Evolutionary conservation across 2,797 vertebrate species (phyloP), one percentile per base, ranked within the genome.

Genomic region (Tangara arthus): DNA sequence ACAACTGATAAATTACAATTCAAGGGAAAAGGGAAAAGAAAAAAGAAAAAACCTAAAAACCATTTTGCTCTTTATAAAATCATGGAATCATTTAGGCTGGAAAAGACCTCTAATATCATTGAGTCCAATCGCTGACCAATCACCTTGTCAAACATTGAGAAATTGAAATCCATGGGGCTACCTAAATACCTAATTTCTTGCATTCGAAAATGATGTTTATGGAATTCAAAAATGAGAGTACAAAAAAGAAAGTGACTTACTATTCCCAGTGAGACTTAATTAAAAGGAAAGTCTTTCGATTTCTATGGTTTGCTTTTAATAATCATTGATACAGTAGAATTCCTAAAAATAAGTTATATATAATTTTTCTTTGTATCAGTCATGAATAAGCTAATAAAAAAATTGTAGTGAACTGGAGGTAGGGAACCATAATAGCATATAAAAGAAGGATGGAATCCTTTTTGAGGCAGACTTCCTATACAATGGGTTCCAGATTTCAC

Each of bases 241-340:
- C 8, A 26, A 39, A 52, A 64, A 8, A 83, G 28, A 93, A 91
- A 92, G 8, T 20, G 15, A 77, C 28, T 46, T 86, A 2, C 41
- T 80, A 50, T 94, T 93, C 93, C 32, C 77, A 77, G 79, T 76
- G 61, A 88, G 70, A 22, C 30, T 93, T 93, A 92, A 96, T 79
- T 93, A 95, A 91, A 82, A 89, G 46, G 35, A 90, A 86, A 82
- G 3, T 5, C 1, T 82, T 93, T 91, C 80, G 41, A 89, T 87
- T 95, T 69, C 52, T 81, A 28, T 8, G 17, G 30, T 85, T 94
- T 75, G 23, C 17, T 79, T 89, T 89, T 69, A 53, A 80, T 83
- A 82, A 75, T 8, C 5, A 14, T 46, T 77, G 27, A 11, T 79
- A 49, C 16, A 52, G 34, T 34, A 56, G 8, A 35, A 8, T 64